These are phyloP conservation scores for Apodemia mormo DNA, from an alignment of 2,888 invertebrate species.

Conservation along the genomic window DNA sequence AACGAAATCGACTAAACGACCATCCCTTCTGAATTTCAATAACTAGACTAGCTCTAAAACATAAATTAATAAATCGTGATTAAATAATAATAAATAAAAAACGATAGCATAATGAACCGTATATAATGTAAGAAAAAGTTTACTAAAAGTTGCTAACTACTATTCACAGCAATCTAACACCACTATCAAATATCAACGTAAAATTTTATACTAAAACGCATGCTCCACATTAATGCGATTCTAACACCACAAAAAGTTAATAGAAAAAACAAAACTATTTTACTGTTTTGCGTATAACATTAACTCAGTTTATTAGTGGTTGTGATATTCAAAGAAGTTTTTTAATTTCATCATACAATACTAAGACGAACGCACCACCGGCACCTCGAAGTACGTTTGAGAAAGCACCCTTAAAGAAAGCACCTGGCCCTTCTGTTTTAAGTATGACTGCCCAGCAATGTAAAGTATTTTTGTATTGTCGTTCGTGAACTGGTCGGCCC, in stretches of 20 bases:
- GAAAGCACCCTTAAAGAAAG: constrained; percentile 98
- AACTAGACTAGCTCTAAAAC: too few relatives aligned
- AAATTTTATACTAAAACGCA: not conserved
- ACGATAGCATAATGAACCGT: not conserved
- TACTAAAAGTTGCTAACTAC: not conserved
- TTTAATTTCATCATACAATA: constrained; percentile 94
- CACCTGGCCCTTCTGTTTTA: constrained; percentile 88
- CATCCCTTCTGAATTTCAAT: too few relatives aligned
- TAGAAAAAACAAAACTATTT: not conserved
- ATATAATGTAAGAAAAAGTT: not conserved
- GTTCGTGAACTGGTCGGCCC: constrained; percentile 87
- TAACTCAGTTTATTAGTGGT: not conserved
- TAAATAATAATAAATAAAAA: too few relatives aligned
- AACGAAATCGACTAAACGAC: too few relatives aligned
- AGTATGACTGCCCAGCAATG: constrained; percentile 94
- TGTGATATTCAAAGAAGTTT: constrained; percentile 71
- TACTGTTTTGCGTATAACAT: not conserved
- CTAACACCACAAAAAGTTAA: not conserved
- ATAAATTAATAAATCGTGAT: too few relatives aligned
- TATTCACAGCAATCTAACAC: not conserved
- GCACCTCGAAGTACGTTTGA: constrained; percentile 96
- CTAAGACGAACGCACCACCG: constrained; percentile 95
- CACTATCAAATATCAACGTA: not conserved
- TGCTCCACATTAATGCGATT: not conserved
- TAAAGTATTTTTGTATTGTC: constrained; percentile 93